phyloP scores from a whole-genome alignment of 2,888 invertebrate genomes.

The Lasioglossum pauxillum region DNA sequence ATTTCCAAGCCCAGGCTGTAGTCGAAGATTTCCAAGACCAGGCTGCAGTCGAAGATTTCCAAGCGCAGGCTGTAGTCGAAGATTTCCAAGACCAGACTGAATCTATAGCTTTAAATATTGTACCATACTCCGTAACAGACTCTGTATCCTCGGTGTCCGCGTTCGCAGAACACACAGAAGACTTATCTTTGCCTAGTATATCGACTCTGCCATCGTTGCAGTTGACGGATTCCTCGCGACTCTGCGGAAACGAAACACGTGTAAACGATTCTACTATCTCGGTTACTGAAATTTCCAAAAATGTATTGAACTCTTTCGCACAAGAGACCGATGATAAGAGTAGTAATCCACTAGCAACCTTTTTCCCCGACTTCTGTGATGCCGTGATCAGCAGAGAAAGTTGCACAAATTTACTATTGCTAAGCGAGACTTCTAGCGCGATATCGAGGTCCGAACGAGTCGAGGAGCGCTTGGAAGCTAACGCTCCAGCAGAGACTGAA shows the following conservation, averaged over 20 bases:
- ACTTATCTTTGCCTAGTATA: constrained; percentile 44
- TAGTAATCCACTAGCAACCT: not conserved
- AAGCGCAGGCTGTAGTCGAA: constrained; percentile 3
- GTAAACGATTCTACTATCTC: not conserved
- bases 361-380: not conserved
- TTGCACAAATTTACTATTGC: not conserved
- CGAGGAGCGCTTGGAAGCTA: constrained; percentile 1
- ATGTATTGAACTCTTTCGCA: constrained; percentile 1
- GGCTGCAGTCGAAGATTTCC: no score
- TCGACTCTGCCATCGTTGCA: constrained; percentile 36
- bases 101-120: constrained; percentile 1
- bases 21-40: constrained; percentile 11
- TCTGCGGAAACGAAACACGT: not conserved
- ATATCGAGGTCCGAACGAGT: constrained; percentile 13
- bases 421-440: constrained; percentile 14
- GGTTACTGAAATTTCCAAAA: not conserved
- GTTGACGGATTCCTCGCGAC: constrained; percentile 18
- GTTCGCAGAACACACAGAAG: constrained; percentile 30
- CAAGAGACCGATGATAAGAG: not conserved
- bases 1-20: not conserved
- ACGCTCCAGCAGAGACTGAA: constrained; percentile 6
- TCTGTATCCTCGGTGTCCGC: constrained; percentile 36
- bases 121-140: constrained; percentile 12
- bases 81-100: constrained; percentile 4
- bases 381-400: not conserved